These are phyloP conservation scores for Magallana ariakensis DNA, from an alignment of 1,140 invertebrate species.

Conservation along the genomic window DNA sequence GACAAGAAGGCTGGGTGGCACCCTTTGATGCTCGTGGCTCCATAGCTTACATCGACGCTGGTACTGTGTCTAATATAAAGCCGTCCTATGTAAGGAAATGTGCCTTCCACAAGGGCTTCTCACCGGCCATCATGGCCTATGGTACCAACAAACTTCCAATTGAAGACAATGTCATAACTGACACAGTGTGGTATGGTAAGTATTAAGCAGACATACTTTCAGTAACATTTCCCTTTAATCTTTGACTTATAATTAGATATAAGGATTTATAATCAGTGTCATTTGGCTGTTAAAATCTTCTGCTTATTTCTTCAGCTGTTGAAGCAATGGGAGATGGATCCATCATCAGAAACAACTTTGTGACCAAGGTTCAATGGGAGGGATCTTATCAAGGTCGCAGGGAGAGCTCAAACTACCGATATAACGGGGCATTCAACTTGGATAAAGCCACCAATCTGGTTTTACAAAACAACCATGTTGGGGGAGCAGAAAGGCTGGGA, in stretches of 20 bases:
- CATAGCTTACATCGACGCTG: constrained; percentile 66
- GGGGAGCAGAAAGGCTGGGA: constrained; percentile 69
- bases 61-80: constrained; percentile 53
- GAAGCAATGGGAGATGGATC: not conserved
- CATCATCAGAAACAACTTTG: constrained; percentile 26
- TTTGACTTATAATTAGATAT: no score
- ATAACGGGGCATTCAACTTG: constrained; percentile 65
- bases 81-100: constrained; percentile 67
- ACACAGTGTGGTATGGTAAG: constrained; percentile 56
- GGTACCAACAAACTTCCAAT: constrained; percentile 61
- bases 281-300: no score
- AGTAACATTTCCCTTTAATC: no score
- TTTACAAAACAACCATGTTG: constrained; percentile 68
- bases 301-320: not conserved
- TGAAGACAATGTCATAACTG: constrained; percentile 68
- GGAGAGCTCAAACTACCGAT: constrained; percentile 61
- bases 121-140: constrained; percentile 73
- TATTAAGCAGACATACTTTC: not conserved
- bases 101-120: constrained; percentile 71
- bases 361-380: constrained; percentile 62
- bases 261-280: no score
- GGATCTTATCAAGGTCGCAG: constrained; percentile 63
- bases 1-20: constrained; percentile 71
- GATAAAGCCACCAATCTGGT: constrained; percentile 60
- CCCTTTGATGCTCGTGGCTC: constrained; percentile 70